These are phyloP conservation scores for Mesitornis unicolor DNA, from an alignment of 2,113 vertebrate species.

Conservation along the genomic window DNA sequence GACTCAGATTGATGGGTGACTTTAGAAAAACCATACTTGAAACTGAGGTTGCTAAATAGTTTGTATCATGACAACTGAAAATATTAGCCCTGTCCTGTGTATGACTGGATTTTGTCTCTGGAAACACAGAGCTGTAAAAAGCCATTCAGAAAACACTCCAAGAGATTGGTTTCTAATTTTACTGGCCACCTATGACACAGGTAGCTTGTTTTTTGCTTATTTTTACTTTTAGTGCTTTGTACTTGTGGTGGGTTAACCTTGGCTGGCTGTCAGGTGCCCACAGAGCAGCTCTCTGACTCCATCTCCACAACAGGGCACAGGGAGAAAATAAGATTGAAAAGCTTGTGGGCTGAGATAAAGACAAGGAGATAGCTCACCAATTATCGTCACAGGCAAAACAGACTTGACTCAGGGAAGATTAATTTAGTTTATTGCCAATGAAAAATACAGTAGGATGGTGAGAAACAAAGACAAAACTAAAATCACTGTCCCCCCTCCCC, in stretches of 20 bases:
- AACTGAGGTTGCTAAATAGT: background rate
- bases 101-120: background rate
- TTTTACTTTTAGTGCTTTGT: background rate
- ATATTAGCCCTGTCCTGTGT: background rate
- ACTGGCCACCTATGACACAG: background rate
- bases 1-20: background rate
- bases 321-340: background rate
- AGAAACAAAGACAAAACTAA: background rate
- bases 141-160: background rate
- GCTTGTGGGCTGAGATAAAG: background rate
- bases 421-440: background rate
- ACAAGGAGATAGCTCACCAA: background rate
- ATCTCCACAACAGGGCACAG: background rate
- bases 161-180: background rate
- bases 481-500: background rate
- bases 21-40: accelerated
- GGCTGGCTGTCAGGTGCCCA: background rate
- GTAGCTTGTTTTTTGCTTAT: background rate
- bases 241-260: background rate
- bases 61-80: background rate
- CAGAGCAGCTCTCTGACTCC: background rate
- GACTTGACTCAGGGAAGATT: background rate
- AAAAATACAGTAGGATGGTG: background rate
- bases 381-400: background rate
- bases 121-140: background rate